A percentile compares a stretch with the other conserved stretches of the same genome.
Evolutionary conservation across 2,797 vertebrate species (phyloP).

Genomic region (Cetoscarus ocellatus): DNA sequence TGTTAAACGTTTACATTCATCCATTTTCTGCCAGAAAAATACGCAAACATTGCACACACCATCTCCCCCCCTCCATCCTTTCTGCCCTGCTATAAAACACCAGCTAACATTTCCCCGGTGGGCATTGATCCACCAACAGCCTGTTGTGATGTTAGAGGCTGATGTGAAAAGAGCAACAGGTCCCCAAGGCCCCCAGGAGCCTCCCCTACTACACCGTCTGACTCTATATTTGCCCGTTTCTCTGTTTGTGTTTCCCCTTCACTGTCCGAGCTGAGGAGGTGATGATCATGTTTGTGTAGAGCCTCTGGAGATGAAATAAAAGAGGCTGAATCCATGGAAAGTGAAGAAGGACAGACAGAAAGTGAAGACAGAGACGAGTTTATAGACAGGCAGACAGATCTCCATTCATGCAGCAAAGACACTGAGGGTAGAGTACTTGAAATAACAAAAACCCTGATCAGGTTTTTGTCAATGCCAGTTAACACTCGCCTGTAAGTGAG

Average conservation of each 20-base stretch:
- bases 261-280: background rate
- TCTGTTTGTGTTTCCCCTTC: background rate
- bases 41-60: slow-evolving; percentile 8
- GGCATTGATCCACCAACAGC: slow-evolving; percentile 58
- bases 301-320: background rate
- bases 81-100: slow-evolving; percentile 56
- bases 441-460: too few species aligned
- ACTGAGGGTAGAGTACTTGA: too few species aligned
- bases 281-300: background rate
- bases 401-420: too few species aligned
- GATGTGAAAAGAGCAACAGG: slow-evolving; percentile 74
- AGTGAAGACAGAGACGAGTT: too few species aligned
- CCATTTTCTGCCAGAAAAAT: background rate
- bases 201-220: slow-evolving; percentile 21
- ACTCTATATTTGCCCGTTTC: background rate
- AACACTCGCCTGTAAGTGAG: too few species aligned
- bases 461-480: too few species aligned
- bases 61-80: slow-evolving; percentile 7
- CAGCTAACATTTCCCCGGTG: slow-evolving; percentile 54
- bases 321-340: background rate
- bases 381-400: too few species aligned
- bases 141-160: slow-evolving; percentile 55
- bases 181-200: slow-evolving; percentile 47
- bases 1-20: background rate
- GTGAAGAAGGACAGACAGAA: background rate